A percentile compares a stretch with the other conserved stretches of the same genome.
phyloP scores from a whole-genome alignment of 1,140 invertebrate genomes.

The Sarcophaga bullata region DNA sequence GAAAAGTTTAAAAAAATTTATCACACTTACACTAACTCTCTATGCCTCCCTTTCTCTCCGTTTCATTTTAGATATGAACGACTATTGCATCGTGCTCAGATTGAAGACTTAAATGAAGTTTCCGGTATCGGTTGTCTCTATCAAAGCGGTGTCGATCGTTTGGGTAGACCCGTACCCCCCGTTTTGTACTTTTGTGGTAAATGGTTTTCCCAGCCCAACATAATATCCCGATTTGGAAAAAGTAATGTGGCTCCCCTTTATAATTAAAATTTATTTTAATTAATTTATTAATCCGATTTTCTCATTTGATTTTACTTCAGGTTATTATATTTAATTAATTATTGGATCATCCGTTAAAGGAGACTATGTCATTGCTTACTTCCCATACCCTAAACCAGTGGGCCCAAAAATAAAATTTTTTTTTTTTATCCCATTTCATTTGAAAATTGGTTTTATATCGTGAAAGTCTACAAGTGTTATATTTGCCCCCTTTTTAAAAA shows the following conservation, averaged over 20 bases:
- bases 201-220: slow-evolving; percentile 90
- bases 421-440: too few relatives aligned
- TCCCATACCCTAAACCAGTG: slow-evolving; percentile 94
- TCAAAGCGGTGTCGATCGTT: slow-evolving; percentile 88
- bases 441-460: too few relatives aligned
- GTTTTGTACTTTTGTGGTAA: slow-evolving; percentile 93
- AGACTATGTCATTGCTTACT: slow-evolving; percentile 98
- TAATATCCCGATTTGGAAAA: slow-evolving; percentile 91
- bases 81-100: slow-evolving; percentile 84
- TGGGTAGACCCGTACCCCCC: slow-evolving; percentile 91
- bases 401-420: too few relatives aligned
- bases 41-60: slow-evolving; percentile 20
- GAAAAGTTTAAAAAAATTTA: slow-evolving; percentile 14
- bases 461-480: too few relatives aligned
- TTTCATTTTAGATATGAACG: slow-evolving; percentile 83
- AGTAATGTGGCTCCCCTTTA: slow-evolving; percentile 71
- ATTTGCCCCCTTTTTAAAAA: too few relatives aligned
- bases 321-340: slow-evolving; percentile 91
- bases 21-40: not conserved
- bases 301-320: slow-evolving; percentile 65
- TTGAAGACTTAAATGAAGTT: slow-evolving; percentile 89
- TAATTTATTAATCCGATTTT: slow-evolving; percentile 1
- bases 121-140: slow-evolving; percentile 93
- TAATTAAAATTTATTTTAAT: not conserved
- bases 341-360: slow-evolving; percentile 94